Base-by-base conservation (phyloP, 2,797 vertebrate genomes). In the Sarcoramphus papa region DNA sequence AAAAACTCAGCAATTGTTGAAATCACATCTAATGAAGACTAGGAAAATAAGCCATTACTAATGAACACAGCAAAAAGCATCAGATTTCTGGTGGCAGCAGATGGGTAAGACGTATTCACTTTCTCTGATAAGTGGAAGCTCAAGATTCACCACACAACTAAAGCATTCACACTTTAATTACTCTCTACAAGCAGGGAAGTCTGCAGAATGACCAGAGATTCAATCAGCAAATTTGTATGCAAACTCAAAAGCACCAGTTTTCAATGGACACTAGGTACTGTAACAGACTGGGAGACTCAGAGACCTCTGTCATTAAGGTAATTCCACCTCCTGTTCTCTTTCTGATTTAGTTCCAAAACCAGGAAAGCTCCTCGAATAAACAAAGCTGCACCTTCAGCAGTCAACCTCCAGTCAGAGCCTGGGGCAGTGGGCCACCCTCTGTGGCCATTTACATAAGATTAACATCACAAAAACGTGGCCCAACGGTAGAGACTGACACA, bases 401-500 rank as follows among this genome's bases (percentile, higher is more conserved):
- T 2, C 30, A 65, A 4, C 24, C 33, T 60, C 40, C 30, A 23
- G 30, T 15, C 43, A 81, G 48, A 77, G 37, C 12, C n/a, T 2
- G 11, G 16, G 14, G 37, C 56, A 78, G 17, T 3, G 10, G 24
- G 14, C 15, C 48, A 53, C 37, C 17, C 60, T 45, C 37, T 60
- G 40, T 8, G 24, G 15, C 28, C 20, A 28, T 1, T 9, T 14
- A 35, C 7, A 1, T 10, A 30, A 24, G 17, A 51, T 9, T 24
- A 62, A 67, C 23, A 22, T 2, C 6, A 81, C 30, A 48, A 47
- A 78, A 72, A 50, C 0, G 2, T 7, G 18, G 21, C n/a, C 45
- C 28, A 28, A 1, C 6, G 2, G 10, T 4, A n/a, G 7, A 22
- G 51, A 1, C 4, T 30, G 37, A 25, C 76, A 67, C 8, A 1